Percentiles rank a stretch among this genome's conserved stretches.
Conservation (phyloP, 2,797 vertebrate genomes). For the Valencia hispanica region DNA sequence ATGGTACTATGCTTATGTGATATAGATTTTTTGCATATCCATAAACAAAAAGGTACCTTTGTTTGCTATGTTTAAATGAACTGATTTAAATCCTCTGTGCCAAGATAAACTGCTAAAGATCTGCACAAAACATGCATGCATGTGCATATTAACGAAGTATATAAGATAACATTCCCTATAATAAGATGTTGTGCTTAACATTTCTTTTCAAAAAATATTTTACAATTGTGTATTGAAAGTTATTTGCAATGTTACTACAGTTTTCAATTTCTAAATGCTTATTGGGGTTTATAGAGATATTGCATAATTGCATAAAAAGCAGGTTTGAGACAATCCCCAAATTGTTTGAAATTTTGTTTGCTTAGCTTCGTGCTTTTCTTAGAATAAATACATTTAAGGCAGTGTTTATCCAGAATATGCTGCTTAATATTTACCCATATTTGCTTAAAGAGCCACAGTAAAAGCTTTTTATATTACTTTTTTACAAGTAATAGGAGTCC, state of each 20-base stretch:
- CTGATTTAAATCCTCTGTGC: conserved; percentile 22
- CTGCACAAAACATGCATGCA: conserved; percentile 14
- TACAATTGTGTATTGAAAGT: background rate
- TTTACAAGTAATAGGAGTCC: conserved; percentile 1
- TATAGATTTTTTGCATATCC: conserved; percentile 28
- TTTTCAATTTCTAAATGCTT: background rate
- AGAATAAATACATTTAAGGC: background rate
- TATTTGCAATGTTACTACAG: background rate
- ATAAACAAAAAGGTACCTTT: conserved; percentile 7
- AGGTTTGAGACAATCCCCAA: background rate
- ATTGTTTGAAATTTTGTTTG: background rate
- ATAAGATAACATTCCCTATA: conserved; percentile 35
- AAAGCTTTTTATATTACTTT: conserved; percentile 1
- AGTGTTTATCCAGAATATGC: conserved; percentile 9
- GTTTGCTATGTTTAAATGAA: conserved; percentile 9
- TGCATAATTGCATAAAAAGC: background rate
- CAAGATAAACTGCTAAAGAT: conserved; percentile 12
- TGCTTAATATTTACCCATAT: conserved; percentile 16
- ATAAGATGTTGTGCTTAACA: conserved; percentile 9
- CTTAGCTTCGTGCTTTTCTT: background rate
- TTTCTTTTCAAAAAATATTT: background rate
- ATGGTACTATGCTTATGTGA: conserved; percentile 13
- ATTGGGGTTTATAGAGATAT: background rate
- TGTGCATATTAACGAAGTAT: background rate
- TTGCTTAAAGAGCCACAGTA: background rate